phyloP scores from a whole-genome alignment of 2,797 vertebrate species.

The Myiotriccus ornatus region DNA sequence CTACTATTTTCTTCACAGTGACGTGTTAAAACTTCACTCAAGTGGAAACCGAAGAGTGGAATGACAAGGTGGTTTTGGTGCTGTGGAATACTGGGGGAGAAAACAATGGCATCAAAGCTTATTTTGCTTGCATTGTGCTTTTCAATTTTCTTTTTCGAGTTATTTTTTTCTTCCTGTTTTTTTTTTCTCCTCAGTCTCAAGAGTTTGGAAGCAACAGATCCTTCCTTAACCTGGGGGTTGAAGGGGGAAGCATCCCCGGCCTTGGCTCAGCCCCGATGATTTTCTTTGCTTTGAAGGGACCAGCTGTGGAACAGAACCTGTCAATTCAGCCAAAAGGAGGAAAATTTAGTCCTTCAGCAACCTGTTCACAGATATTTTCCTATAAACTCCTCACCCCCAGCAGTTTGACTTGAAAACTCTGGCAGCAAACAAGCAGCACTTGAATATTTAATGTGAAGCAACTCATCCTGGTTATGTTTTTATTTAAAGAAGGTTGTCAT shows the following conservation, averaged over 20 bases:
- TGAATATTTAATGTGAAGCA: background rate
- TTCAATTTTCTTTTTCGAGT: background rate
- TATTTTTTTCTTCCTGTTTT: background rate
- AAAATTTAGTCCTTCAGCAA: background rate
- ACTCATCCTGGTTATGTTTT: background rate
- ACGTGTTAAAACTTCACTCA: slow-evolving; percentile 7
- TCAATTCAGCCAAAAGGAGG: background rate
- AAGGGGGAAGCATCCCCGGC: background rate
- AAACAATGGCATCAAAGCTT: background rate
- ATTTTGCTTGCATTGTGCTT: background rate
- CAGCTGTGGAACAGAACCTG: background rate
- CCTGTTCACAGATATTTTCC: background rate
- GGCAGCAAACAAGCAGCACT: background rate
- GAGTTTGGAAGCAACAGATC: background rate
- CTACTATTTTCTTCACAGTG: background rate
- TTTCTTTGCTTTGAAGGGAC: background rate
- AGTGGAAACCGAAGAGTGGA: background rate
- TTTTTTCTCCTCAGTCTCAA: background rate
- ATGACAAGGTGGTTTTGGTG: background rate
- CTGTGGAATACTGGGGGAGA: accelerated
- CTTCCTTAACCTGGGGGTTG: background rate
- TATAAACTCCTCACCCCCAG: background rate
- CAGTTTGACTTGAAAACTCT: background rate
- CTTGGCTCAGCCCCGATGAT: accelerated
- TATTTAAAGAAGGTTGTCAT: background rate